phyloP scores from a whole-genome alignment of 1,140 invertebrate species.

The Zaprionus nigranus region DNA sequence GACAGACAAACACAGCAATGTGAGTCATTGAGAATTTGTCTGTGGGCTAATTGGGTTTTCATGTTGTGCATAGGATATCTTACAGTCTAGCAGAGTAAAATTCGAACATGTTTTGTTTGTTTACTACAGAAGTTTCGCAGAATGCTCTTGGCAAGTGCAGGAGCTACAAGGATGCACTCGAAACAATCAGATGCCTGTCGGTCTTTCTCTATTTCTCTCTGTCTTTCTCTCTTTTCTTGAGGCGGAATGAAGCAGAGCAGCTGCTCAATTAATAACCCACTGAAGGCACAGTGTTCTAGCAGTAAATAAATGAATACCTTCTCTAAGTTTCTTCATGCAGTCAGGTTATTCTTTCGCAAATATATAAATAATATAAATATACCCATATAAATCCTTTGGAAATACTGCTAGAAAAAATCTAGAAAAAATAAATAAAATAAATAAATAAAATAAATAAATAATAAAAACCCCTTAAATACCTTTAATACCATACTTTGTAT shows the following conservation, averaged over 20 bases:
- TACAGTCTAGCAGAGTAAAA: neutral
- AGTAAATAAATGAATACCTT: no score
- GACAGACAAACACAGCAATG: neutral
- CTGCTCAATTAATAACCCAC: slow-evolving; percentile 32
- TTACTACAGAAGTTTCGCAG: slow-evolving; percentile 59
- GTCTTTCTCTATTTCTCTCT: neutral
- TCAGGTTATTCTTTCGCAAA: neutral
- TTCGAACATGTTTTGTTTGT: slow-evolving; percentile 41
- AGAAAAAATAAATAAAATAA: no score
- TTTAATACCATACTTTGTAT: no score
- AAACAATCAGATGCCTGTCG: slow-evolving; percentile 58
- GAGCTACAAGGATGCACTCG: slow-evolving; percentile 23
- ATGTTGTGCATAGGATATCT: neutral
- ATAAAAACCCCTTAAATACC: no score
- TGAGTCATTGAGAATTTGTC: no score
- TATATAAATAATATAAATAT: no score
- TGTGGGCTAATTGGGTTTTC: no score
- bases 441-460: no score
- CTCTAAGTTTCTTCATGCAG: neutral
- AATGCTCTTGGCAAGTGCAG: neutral
- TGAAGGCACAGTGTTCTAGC: no score
- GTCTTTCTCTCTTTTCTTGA: slow-evolving; percentile 56
- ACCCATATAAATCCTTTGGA: no score
- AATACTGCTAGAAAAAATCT: neutral
- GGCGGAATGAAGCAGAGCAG: slow-evolving; percentile 14